A percentile compares a stretch with the other conserved stretches of the same genome.
These are phyloP conservation scores for Pollenia angustigena DNA, from an alignment of 2,888 invertebrate species.

Conservation along the genomic window DNA sequence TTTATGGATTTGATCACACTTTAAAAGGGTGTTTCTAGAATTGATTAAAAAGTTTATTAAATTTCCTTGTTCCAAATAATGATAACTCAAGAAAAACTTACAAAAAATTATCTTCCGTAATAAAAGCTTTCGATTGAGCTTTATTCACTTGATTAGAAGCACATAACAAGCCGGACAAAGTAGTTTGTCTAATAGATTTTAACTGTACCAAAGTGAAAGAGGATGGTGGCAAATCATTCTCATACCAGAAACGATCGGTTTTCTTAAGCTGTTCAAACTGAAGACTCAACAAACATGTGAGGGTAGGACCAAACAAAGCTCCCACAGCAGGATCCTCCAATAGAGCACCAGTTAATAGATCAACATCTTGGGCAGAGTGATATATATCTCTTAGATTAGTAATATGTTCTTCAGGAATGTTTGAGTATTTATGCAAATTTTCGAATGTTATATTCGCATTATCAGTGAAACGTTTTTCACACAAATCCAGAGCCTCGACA, in stretches of 20 bases:
- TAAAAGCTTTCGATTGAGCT: constrained; percentile 94
- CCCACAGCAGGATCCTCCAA: constrained; percentile 92
- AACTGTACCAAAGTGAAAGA: constrained; percentile 91
- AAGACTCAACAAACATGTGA: constrained; percentile 92
- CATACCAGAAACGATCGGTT: constrained; percentile 97
- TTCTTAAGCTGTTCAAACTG: constrained; percentile 93
- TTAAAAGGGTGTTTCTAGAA: constrained; percentile 88
- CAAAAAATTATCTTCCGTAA: constrained; percentile 93
- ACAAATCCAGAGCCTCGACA: constrained; percentile 88
- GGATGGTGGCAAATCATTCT: constrained; percentile 96
- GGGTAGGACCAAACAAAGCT: constrained; percentile 93
- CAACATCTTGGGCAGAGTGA: constrained; percentile 91
- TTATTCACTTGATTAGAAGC: constrained; percentile 88
- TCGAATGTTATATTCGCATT: constrained; percentile 81
- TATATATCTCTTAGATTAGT: constrained; percentile 89
- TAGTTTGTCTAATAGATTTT: constrained; percentile 91
- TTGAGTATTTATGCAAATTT: constrained; percentile 76
- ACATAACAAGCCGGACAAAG: constrained; percentile 92
- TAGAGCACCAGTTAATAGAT: constrained; percentile 92
- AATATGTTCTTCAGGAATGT: constrained; percentile 85
- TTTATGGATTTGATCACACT: constrained; percentile 89
- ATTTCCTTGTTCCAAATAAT: background rate
- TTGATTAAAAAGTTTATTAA: background rate
- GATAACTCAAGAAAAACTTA: constrained; percentile 84
- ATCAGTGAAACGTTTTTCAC: constrained; percentile 82